Base-by-base conservation (phyloP, 1,140 invertebrate species). In the Liolophura sinensis region DNA sequence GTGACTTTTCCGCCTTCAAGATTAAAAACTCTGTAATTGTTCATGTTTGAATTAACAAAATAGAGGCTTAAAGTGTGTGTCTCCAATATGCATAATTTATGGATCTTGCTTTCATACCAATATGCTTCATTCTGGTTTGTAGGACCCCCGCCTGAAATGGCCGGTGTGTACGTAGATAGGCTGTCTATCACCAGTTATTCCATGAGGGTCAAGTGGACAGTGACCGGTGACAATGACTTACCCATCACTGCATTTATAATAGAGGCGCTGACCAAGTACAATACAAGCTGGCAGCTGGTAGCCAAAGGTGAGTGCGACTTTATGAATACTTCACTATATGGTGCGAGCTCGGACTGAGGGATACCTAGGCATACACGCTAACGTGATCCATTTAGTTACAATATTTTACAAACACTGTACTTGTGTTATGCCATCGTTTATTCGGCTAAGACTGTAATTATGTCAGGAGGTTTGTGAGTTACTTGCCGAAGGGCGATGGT, bases 241-340 rank as follows among this genome's bases (percentile, higher is more conserved):
- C 54, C 54, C 6, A 74, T 78, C 65, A 40, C 66, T 50, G 54
- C 60, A 48, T 97, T 96, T 77, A 89, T 88, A 1, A 87, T 97
- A 27, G 89, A 92, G 73, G 93, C 91, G 6, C 87, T 90, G 64
- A 96, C 94, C 12, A 91, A 93, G 69, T 96, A 92, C 90, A 94
- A 95, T 81, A 85, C 87, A 20, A 90, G 90, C 0, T 98, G 95
- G 95, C 86, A 87, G 25, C 87, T 89, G 71, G 85, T 96, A 0
- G 89, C 88, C 48, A 88, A 91, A 75, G 87, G 89, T 89, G 84
- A 78, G 77, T 78, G 14, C 1, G n/a, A 14, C 22, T 25, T 27
- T 3, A 4, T 25, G n/a, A 47, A 16, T 9, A n/a, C 18, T 47
- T 20, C n/a, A 61, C n/a, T 24, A 3, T 24, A 18, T 18, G 11